These are phyloP conservation scores for Zaprionus bogoriensis DNA, from an alignment of 2,888 invertebrate genomes.

Conservation along the genomic window DNA sequence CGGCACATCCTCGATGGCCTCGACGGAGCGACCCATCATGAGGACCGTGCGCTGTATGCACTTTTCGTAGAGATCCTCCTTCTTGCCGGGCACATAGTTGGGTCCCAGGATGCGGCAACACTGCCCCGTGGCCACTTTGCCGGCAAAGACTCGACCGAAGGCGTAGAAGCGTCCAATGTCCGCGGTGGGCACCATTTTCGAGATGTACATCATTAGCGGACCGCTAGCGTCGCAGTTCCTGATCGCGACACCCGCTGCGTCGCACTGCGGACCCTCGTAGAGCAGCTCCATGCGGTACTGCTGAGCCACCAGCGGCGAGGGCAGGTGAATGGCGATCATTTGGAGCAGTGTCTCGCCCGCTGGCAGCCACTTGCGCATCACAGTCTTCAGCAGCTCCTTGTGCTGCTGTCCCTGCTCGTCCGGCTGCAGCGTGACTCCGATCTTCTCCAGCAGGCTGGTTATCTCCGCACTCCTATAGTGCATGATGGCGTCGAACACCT, in stretches of 20 bases:
- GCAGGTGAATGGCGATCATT: slow-evolving; percentile 99
- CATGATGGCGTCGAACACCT: slow-evolving; percentile 92
- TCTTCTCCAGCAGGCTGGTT: slow-evolving; percentile 92
- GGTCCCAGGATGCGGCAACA: slow-evolving; percentile 99
- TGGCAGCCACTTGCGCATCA: slow-evolving; percentile 99
- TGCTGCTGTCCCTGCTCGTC: slow-evolving; percentile 99
- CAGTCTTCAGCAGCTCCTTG: slow-evolving; percentile 96
- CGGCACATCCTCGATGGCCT: slow-evolving; percentile 99
- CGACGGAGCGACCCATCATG: slow-evolving; percentile 99
- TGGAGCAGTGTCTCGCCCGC: slow-evolving; percentile 99
- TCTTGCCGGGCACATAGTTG: slow-evolving; percentile 98
- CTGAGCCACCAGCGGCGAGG: slow-evolving; percentile 99
- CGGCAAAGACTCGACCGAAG: slow-evolving; percentile 99
- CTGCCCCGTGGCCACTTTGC: slow-evolving; percentile 94
- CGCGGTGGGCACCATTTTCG: slow-evolving; percentile 99
- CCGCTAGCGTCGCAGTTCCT: slow-evolving; percentile 98
- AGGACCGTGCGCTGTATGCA: slow-evolving; percentile 99
- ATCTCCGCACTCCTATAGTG: slow-evolving; percentile 98
- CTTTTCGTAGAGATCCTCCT: slow-evolving; percentile 99
- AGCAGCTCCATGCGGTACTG: slow-evolving; percentile 99
- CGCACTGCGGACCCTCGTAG: slow-evolving; percentile 99
- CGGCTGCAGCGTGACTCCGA: slow-evolving; percentile 94
- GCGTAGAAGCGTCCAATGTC: slow-evolving; percentile 99
- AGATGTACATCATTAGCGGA: slow-evolving; percentile 99
- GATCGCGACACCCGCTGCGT: slow-evolving; percentile 95